Evolutionary conservation across 2,113 vertebrate genomes (phyloP), one percentile per base, ranked within the genome.

Genomic region (Lagopus muta): DNA sequence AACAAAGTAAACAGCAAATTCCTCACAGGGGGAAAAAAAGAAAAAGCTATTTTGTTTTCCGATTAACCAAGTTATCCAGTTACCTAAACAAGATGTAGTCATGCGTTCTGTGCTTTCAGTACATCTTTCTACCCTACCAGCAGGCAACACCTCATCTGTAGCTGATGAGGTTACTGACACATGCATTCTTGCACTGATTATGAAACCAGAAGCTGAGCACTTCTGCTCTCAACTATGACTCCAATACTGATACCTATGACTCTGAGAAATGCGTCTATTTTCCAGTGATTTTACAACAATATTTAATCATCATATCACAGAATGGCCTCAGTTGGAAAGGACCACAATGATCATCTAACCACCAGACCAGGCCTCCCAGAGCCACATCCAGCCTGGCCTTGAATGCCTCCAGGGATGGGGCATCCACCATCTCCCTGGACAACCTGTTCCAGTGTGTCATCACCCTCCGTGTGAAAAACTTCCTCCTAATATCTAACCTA

Each of bases 1-100:
- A 86, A 83, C 47, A 92, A 74, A 76, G 55, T 77, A 94, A 96
- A 93, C 94, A 94, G 47, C 75, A 88, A 93, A 97, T 92, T 94
- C 85, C 79, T 94, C 38, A 64, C 8, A 4, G 40, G 6, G 0
- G 18, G 15, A 19, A 55, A 66, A 83, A 89, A 55, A 48, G 22
- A 50, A 89, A 40, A 88, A 92, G 57, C 65, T 55, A 67, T 77
- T 92, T 79, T 0, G 0, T 74, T 76, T 89, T 65, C 75, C 52
- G 87, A 83, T 86, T 80, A 92, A 64, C 75, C 10, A 71, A 88
- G 42, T 85, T 86, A 92, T 61, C 20, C 55, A 28, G 42, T 77
- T 85, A 87, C 88, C 54, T 47, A 28, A 55, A 88, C 45, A 62
- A 74, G 75, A 89, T 5, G 75, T 80, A 88, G 78, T 86, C 91